phyloP scores from a whole-genome alignment of 2,888 invertebrate genomes.

The Colletes collaris region DNA sequence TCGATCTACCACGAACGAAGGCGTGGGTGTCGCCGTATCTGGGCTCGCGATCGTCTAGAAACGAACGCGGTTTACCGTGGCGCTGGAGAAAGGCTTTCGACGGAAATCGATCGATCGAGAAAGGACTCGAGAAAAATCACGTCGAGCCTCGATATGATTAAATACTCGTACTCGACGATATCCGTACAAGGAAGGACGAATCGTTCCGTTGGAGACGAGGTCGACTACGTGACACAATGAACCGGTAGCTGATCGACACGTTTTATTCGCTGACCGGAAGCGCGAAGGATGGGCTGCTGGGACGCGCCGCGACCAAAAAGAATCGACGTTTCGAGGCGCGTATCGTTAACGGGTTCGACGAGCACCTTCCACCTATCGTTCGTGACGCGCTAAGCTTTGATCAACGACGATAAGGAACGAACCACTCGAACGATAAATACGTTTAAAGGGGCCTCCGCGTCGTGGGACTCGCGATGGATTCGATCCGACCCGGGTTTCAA shows the following conservation, averaged over 20 bases:
- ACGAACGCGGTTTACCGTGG: background rate
- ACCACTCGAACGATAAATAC: conserved; percentile 26
- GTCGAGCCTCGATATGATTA: too few relatives aligned
- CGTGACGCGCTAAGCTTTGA: background rate
- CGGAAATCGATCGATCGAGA: background rate
- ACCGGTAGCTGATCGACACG: background rate
- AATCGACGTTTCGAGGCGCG: conserved; percentile 12
- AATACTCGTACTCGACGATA: too few relatives aligned
- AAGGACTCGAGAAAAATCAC: background rate
- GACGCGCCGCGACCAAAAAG: conserved; percentile 23
- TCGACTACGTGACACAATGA: background rate
- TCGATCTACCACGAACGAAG: background rate
- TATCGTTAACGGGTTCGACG: conserved; percentile 34
- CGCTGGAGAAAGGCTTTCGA: background rate
- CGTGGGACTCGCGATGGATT: too few relatives aligned
- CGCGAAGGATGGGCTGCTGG: conserved; percentile 12
- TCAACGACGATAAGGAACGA: conserved; percentile 26
- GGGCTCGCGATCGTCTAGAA: background rate
- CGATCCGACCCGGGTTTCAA: too few relatives aligned
- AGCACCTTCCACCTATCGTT: conserved; percentile 16
- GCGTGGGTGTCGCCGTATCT: conserved; percentile 15
- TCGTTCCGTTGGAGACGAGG: background rate
- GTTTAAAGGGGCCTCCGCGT: background rate
- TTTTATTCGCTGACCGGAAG: conserved; percentile 28
- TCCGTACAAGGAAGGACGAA: background rate